Base-by-base conservation (phyloP, 2,797 vertebrate genomes). In the Acanthopagrus latus region DNA sequence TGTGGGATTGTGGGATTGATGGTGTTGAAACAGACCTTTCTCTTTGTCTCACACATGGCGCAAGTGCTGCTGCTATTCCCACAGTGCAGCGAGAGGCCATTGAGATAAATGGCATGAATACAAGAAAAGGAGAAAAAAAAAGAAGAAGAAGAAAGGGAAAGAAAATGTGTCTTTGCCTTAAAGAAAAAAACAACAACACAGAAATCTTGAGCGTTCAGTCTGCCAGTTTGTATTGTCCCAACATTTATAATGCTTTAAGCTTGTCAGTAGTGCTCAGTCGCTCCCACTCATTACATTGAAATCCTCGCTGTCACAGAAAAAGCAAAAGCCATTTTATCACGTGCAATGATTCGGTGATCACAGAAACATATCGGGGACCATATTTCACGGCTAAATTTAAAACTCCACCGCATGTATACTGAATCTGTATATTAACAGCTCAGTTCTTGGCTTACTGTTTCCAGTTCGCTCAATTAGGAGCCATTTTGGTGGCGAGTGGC, bases 41-140 rank as follows among this genome's bases (percentile, higher is more conserved):
- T 91, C 91, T 93, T 94, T 94, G 94, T 94, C 92, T 94, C 92
- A 84, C 92, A 92, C 94, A 93, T 93, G 91, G 92, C 84, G 76
- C 83, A 88, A 92, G 87, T 88, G 82, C 91, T 86, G 88, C 92
- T 87, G 91, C 89, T 89, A 91, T 90, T 91, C 93, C 93, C 91
- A 91, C 89, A 83, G 89, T 88, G 88, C 87, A 82, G 85, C 55
- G 77, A 87, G 88, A 88, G 90, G 91, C 91, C 92, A 92, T 91
- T 88, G 89, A 93, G 90, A 94, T 89, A 89, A 89, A 91, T 92
- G 91, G 89, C 91, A 90, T 77, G 88, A 81, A 85, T 89, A 90
- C 87, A 89, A 92, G 86, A 86, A 86, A 85, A 90, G 80, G 83
- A 88, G 81, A 83, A 81, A 72, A 87, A 71, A 81, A 83, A 81